Conservation (phyloP, 2,888 invertebrate species). For the Dastarcus helophoroides region DNA sequence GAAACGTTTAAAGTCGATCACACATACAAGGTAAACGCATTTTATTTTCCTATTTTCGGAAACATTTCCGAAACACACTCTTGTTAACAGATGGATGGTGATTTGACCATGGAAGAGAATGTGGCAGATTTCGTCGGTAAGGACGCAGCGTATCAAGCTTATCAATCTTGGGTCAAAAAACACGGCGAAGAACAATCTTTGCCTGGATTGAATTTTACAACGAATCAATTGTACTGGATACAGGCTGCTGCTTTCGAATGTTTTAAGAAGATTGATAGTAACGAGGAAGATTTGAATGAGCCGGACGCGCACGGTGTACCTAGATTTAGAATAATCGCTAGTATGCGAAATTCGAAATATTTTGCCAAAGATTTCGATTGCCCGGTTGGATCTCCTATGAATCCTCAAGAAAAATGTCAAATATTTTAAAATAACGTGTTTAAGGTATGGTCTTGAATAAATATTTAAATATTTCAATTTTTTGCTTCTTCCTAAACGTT, state of each 20-base stretch:
- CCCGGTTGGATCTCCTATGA: slow-evolving; percentile 19
- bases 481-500: too few species aligned
- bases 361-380: slow-evolving; percentile 23
- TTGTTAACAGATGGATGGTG: slow-evolving; percentile 60
- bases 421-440: too few species aligned
- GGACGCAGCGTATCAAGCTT: slow-evolving; percentile 35
- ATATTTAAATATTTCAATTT: too few species aligned
- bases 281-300: not conserved
- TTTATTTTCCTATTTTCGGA: too few species aligned
- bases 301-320: slow-evolving; percentile 5
- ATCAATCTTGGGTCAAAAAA: slow-evolving; percentile 32
- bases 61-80: too few species aligned
- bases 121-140: slow-evolving; percentile 86
- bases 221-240: slow-evolving; percentile 43
- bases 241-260: slow-evolving; percentile 21
- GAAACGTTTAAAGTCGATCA: slow-evolving; percentile 12
- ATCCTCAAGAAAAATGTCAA: slow-evolving; percentile 21
- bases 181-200: slow-evolving; percentile 52
- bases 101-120: slow-evolving; percentile 79
- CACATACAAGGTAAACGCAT: slow-evolving; percentile 13
- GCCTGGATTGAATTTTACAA: slow-evolving; percentile 58
- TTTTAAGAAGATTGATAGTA: slow-evolving; percentile 12
- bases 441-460: too few species aligned
- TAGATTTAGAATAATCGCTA: slow-evolving; percentile 17
- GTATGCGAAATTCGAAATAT: slow-evolving; percentile 18